These are phyloP conservation scores for Macropodus opercularis DNA, from an alignment of 2,797 vertebrate genomes.

Conservation along the genomic window DNA sequence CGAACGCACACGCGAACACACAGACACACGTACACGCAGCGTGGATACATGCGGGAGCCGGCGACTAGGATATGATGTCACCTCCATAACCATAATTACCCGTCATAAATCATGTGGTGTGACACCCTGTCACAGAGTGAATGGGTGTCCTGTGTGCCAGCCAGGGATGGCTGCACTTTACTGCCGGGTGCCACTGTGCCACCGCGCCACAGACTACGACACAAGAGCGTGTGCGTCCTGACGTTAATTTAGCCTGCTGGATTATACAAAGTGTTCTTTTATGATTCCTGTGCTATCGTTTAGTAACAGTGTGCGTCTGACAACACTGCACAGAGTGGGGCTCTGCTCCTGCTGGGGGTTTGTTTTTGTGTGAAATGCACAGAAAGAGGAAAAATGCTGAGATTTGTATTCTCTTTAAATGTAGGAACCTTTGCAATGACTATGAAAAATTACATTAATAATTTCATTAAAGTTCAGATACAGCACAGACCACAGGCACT, in stretches of 20 bases:
- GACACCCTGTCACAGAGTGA: constrained; percentile 75
- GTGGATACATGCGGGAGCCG: constrained; percentile 58
- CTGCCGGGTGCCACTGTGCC: constrained; percentile 59
- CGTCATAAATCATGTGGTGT: constrained; percentile 80
- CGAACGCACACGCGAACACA: constrained; percentile 50
- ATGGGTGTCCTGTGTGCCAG: constrained; percentile 77
- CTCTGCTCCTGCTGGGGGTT: constrained; percentile 16
- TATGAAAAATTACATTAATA: no score
- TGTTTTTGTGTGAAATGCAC: constrained; percentile 13
- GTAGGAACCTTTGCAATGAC: not conserved
- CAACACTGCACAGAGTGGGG: constrained; percentile 2
- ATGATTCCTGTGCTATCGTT: constrained; percentile 47
- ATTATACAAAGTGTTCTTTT: constrained; percentile 57
- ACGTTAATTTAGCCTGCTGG: constrained; percentile 41
- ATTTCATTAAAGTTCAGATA: no score
- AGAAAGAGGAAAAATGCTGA: not conserved
- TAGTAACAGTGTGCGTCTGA: constrained; percentile 39
- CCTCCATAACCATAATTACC: constrained; percentile 81
- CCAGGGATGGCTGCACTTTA: constrained; percentile 75
- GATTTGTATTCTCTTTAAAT: not conserved
- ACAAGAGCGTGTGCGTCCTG: constrained; percentile 34
- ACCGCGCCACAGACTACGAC: constrained; percentile 21
- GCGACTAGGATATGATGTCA: constrained; percentile 79
- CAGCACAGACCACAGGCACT: no score
- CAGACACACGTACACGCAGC: constrained; percentile 46